phyloP scores from a whole-genome alignment of 2,888 invertebrate species.

The Nymphalis polychloros region DNA sequence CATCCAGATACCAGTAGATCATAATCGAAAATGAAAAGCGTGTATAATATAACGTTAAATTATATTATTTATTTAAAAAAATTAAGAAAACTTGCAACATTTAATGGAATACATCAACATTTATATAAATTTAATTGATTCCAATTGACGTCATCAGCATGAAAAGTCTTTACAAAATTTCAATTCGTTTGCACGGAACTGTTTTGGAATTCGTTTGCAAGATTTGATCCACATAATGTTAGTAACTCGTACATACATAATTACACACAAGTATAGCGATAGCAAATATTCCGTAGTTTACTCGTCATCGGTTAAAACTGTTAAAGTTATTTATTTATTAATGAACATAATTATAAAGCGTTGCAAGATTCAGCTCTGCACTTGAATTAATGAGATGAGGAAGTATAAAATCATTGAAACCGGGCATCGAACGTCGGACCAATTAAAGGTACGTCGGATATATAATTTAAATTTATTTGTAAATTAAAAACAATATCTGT shows the following conservation, averaged over 20 bases:
- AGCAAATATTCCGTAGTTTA: not conserved
- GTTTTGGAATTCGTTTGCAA: no score
- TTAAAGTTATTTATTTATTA: not conserved
- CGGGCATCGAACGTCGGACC: constrained; percentile 23
- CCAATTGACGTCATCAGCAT: no score
- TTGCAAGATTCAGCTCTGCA: constrained; percentile 19
- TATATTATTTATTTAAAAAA: no score
- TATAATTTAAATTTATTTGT: constrained; percentile 23
- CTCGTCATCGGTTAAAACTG: not conserved
- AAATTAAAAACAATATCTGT: constrained; percentile 14
- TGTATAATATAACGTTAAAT: no score
- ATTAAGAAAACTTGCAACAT: no score
- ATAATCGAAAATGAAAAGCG: no score
- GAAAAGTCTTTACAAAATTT: no score
- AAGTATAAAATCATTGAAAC: constrained; percentile 17
- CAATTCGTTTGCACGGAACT: no score
- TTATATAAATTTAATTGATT: no score
- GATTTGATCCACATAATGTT: no score
- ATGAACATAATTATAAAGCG: constrained; percentile 6
- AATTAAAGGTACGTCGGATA: constrained; percentile 32
- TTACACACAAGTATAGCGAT: not conserved
- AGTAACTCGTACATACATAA: not conserved
- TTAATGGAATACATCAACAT: no score
- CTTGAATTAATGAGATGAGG: constrained; percentile 32
- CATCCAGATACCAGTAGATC: no score